A percentile compares a stretch with the other conserved stretches of the same genome.
These are phyloP conservation scores for Etheostoma spectabile DNA, from an alignment of 2,113 vertebrate genomes.

Conservation along the genomic window DNA sequence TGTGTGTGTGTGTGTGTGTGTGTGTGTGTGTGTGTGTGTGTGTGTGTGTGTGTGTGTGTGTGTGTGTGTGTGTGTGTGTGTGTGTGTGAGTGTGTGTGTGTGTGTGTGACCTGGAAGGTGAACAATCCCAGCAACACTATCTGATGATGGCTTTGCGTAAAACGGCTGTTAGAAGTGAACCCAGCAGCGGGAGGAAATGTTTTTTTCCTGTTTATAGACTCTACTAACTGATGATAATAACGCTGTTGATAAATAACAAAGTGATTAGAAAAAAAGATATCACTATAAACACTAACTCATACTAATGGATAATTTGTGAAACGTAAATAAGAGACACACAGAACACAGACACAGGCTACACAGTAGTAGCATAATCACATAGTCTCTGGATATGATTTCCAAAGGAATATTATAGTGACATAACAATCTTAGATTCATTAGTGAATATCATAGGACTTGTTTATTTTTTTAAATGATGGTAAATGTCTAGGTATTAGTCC, in stretches of 20 bases:
- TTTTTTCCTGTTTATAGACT: not conserved
- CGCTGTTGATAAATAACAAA: too few relatives aligned
- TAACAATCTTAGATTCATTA: not conserved
- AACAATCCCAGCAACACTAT: not conserved
- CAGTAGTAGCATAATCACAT: too few relatives aligned
- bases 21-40: not conserved
- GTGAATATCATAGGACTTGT: not conserved
- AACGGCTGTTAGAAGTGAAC: not conserved
- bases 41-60: slow-evolving; percentile 5
- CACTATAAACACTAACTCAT: too few relatives aligned
- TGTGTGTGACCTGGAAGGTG: not conserved
- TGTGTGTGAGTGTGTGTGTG: too few relatives aligned
- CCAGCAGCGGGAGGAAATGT: too few relatives aligned
- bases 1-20: not conserved
- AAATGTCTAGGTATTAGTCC: not conserved
- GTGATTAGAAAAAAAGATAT: too few relatives aligned
- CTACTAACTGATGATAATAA: not conserved
- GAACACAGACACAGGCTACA: not conserved
- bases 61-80: too few relatives aligned
- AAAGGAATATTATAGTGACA: not conserved
- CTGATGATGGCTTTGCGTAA: not conserved
- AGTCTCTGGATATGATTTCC: too few relatives aligned
- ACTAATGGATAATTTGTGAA: too few relatives aligned
- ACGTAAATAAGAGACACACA: not conserved
- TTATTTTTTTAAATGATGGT: not conserved